Conservation (phyloP, 2,888 invertebrate species). For the Choristoneura rosaceana region DNA sequence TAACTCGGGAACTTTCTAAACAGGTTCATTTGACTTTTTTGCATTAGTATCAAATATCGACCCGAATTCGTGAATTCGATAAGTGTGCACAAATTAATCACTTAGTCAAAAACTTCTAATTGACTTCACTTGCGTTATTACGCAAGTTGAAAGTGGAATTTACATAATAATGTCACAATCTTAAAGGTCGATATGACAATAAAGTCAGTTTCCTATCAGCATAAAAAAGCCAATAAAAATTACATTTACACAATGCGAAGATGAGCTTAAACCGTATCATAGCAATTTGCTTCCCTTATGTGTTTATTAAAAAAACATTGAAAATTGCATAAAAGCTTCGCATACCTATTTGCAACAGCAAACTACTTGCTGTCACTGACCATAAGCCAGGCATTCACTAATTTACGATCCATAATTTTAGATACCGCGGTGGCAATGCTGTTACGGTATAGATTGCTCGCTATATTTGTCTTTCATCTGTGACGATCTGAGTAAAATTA, state of each 20-base stretch:
- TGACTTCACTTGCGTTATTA: slow-evolving; percentile 8
- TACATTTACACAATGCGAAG: not conserved
- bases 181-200: not conserved
- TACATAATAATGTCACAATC: slow-evolving; percentile 2
- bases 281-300: slow-evolving; percentile 6
- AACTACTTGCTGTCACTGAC: slow-evolving; percentile 58
- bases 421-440: slow-evolving; percentile 44
- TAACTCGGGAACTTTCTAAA: slow-evolving; percentile 44
- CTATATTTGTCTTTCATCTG: slow-evolving; percentile 41
- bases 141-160: not conserved
- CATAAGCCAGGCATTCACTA: slow-evolving; percentile 63
- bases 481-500: slow-evolving; percentile 49
- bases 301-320: not conserved
- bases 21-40: slow-evolving; percentile 33
- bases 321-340: slow-evolving; percentile 21
- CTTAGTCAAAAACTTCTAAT: slow-evolving; percentile 2
- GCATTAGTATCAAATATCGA: slow-evolving; percentile 1
- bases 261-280: not conserved
- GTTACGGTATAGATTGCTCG: slow-evolving; percentile 60
- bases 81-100: slow-evolving; percentile 17
- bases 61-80: slow-evolving; percentile 9
- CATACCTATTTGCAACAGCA: slow-evolving; percentile 31
- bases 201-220: not conserved
- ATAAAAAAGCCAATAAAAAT: not conserved
- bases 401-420: slow-evolving; percentile 45